Conservation (phyloP, 2,113 vertebrate species). For the Onychostruthus taczanowskii region DNA sequence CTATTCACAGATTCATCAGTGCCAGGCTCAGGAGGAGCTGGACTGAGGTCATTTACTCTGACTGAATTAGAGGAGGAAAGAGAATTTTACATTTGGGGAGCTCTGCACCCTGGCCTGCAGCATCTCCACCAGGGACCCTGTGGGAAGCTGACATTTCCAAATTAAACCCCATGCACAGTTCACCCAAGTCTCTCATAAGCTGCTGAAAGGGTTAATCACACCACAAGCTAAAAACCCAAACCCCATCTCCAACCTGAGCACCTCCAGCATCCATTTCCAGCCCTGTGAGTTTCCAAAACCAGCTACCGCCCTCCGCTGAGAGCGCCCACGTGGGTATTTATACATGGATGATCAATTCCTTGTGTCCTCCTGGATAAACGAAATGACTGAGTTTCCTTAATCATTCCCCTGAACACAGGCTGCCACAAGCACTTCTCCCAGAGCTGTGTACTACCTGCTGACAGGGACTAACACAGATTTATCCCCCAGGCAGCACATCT, state of each 20-base stretch:
- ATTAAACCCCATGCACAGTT: background rate
- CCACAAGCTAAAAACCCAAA: background rate
- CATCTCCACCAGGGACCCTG: background rate
- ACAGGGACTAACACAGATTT: background rate
- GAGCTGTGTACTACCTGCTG: background rate
- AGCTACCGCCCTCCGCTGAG: rapidly evolving
- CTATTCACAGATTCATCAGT: background rate
- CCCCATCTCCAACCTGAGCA: background rate
- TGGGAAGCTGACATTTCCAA: rapidly evolving
- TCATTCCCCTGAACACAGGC: background rate
- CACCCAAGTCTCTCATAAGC: rapidly evolving
- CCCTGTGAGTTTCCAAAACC: background rate
- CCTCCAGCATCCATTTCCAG: background rate
- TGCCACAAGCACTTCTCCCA: background rate
- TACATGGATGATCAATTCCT: background rate
- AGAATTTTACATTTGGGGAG: background rate
- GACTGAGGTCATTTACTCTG: background rate
- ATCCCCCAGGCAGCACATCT: background rate
- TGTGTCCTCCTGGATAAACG: background rate
- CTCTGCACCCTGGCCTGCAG: background rate
- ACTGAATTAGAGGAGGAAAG: background rate
- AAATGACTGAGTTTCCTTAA: background rate
- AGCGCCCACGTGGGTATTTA: rapidly evolving
- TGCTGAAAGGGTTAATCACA: background rate
- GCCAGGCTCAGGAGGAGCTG: background rate